A percentile compares a stretch with the other conserved stretches of the same genome.
phyloP scores from a whole-genome alignment of 2,888 invertebrate genomes.

The Hemithea aestivaria region DNA sequence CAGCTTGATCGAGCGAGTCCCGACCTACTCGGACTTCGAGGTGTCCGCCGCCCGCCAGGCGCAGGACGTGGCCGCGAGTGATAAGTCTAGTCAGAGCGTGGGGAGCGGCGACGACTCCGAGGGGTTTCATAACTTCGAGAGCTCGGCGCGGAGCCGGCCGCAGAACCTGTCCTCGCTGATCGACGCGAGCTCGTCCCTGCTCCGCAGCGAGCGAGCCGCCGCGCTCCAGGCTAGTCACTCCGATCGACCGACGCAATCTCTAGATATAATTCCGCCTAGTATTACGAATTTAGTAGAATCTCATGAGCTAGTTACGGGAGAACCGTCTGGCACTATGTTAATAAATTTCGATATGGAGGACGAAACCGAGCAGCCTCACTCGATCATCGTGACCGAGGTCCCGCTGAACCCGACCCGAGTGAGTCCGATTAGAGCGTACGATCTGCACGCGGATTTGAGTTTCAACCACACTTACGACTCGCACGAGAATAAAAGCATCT shows the following conservation, averaged over 20 bases:
- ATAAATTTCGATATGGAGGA: constrained; percentile 59
- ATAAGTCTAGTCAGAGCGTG: constrained; percentile 49
- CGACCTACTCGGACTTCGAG: constrained; percentile 59
- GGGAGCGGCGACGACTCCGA: constrained; percentile 53
- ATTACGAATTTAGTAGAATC: constrained; percentile 62
- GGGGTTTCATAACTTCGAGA: constrained; percentile 57
- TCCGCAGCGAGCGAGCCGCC: constrained; percentile 48
- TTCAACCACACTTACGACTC: constrained; percentile 47
- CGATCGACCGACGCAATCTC: constrained; percentile 37
- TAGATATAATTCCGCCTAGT: constrained; percentile 50
- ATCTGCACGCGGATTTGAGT: constrained; percentile 40
- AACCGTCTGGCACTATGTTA: constrained; percentile 45
- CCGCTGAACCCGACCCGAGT: constrained; percentile 45
- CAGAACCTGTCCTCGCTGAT: constrained; percentile 59
- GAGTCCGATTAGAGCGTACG: constrained; percentile 43
- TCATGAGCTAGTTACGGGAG: constrained; percentile 45
- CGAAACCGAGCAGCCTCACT: constrained; percentile 69
- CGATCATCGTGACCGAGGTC: constrained; percentile 66
- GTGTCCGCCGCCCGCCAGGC: constrained; percentile 50
- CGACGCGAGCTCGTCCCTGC: constrained; percentile 51
- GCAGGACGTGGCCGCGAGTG: constrained; percentile 46
- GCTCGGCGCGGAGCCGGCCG: constrained; percentile 48
- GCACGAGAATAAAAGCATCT: constrained; percentile 27
- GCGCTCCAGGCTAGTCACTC: constrained; percentile 37
- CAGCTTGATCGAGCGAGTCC: constrained; percentile 37